Base-by-base conservation (phyloP, 2,888 invertebrate genomes). In the Geophilus truncorum region DNA sequence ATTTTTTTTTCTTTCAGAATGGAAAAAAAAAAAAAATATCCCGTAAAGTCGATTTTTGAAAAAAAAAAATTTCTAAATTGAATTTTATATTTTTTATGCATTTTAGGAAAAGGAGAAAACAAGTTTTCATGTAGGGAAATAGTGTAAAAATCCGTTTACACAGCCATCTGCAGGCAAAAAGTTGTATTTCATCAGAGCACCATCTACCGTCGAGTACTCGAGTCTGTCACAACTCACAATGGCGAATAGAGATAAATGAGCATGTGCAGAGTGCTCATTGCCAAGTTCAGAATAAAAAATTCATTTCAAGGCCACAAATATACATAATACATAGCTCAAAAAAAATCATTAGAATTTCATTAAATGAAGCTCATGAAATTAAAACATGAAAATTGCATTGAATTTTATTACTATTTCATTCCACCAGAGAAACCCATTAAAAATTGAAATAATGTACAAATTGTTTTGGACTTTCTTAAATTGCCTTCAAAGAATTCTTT, bases 201-300 rank as follows among this genome's bases (percentile, higher is more conserved):
- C 70, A 70, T 70, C 70, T 70, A 10, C n/a, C 70, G 70, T 0
- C 28, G 21, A 51, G 21, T 40, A n/a, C 12, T 10, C 51, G 7
- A 18, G 18, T 45, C 5, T 45, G 45, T n/a, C n/a, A n/a, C 32
- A 6, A 32, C 32, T 51, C 51, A 51, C 51, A 51, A 51, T 51
- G 15, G 3, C 12, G 40, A 5, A 15, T 2, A 0, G 51, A 51
- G 51, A 51, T 51, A 18, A 51, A 51, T 51, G 51, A 18, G 18
- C 45, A n/a, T 15, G 45, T 3, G 45, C 5, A n/a, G 45, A 45
- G 5, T n/a, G 45, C 51, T n/a, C 18, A 12, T 40, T 51, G 70
- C 70, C 70, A 70, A 70, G 70, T 70, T 28, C 15, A 1, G n/a
- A 70, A 70, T 70, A 15, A 70, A 70, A 70, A 70, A 70, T 70